Conservation (phyloP, 2,888 invertebrate genomes). For the Electrophaes corylata region DNA sequence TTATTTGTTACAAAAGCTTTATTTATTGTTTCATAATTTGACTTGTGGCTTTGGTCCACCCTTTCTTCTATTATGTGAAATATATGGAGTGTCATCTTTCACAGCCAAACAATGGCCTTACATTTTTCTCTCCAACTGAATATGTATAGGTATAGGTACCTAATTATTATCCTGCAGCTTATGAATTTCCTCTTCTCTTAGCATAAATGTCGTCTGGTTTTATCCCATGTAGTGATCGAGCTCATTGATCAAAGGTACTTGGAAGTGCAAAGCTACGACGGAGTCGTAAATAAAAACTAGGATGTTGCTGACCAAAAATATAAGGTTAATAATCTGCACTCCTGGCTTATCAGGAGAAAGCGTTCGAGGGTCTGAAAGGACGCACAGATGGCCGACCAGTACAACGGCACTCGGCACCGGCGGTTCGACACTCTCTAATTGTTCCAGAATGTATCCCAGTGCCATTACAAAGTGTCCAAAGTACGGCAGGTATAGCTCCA, state of each 20-base stretch:
- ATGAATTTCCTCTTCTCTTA: neutral
- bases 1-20: conserved; percentile 52
- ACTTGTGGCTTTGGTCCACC: conserved; percentile 29
- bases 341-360: conserved; percentile 52
- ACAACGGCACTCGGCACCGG: conserved; percentile 70
- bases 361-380: conserved; percentile 58
- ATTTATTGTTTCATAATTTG: conserved; percentile 53
- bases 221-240: conserved; percentile 30
- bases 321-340: conserved; percentile 56
- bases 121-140: conserved; percentile 8
- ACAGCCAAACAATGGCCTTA: conserved; percentile 3
- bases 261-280: conserved; percentile 37
- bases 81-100: conserved; percentile 21
- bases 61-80: conserved; percentile 25
- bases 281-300: conserved; percentile 66
- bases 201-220: conserved; percentile 1
- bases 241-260: conserved; percentile 35
- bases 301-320: conserved; percentile 63
- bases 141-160: too few relatives aligned
- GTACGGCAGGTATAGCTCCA: conserved; percentile 59
- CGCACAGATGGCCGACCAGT: conserved; percentile 64
- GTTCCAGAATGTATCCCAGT: conserved; percentile 69
- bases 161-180: too few relatives aligned
- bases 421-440: conserved; percentile 53
- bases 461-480: conserved; percentile 68